These are phyloP conservation scores for Macrobrachium nipponense DNA, from an alignment of 1,140 invertebrate genomes.

Conservation along the genomic window DNA sequence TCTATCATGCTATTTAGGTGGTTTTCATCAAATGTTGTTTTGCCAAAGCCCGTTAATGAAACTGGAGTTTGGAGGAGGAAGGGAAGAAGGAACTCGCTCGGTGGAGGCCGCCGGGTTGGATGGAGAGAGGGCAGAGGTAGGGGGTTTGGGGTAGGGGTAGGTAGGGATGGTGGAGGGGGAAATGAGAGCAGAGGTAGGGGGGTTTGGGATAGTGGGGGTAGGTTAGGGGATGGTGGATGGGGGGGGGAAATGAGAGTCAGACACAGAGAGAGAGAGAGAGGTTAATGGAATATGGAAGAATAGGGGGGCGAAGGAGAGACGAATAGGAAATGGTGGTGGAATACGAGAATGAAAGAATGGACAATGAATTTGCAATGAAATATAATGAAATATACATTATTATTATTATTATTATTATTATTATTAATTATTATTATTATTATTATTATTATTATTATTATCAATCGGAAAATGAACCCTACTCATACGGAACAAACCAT, in stretches of 20 bases:
- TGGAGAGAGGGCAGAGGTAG: not conserved
- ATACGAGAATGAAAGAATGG: not conserved
- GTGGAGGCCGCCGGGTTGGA: not conserved
- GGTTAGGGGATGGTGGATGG: not conserved
- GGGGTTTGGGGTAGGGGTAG: not conserved
- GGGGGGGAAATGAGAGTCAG: not conserved
- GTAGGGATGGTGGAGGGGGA: not conserved
- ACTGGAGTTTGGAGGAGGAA: not conserved
- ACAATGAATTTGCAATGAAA: too few relatives aligned
- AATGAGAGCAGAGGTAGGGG: not conserved
- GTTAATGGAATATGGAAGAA: not conserved
- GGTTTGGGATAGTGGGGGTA: not conserved
- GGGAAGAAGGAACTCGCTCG: not conserved
- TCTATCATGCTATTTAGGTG: not conserved
- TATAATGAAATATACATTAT: too few relatives aligned
- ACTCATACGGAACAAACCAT: too few relatives aligned
- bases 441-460: too few relatives aligned
- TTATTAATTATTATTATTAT: too few relatives aligned
- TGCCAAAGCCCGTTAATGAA: constrained; percentile 19
- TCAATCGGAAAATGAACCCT: too few relatives aligned
- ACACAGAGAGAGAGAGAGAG: not conserved
- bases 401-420: too few relatives aligned
- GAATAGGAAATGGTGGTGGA: not conserved
- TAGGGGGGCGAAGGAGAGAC: not conserved
- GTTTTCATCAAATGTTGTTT: constrained; percentile 1